These are phyloP conservation scores for Conger conger DNA, from an alignment of 2,113 vertebrate species.

Conservation along the genomic window DNA sequence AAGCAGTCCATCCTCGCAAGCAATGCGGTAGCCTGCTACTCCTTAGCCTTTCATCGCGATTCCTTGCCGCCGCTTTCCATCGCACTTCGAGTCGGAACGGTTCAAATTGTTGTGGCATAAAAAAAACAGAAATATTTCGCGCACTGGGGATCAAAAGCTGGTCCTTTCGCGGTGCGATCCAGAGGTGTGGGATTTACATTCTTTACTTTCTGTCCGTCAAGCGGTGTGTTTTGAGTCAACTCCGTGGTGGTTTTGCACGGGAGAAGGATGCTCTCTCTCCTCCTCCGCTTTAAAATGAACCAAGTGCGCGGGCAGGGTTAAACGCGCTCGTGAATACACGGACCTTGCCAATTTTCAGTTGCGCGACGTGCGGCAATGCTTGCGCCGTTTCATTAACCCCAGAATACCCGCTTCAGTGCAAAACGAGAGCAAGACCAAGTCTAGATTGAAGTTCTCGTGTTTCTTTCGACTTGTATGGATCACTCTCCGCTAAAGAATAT, in stretches of 20 bases:
- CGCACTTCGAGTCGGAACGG: background rate
- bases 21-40: conserved; percentile 60
- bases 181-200: background rate
- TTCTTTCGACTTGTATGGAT: background rate
- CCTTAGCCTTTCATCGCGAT: conserved; percentile 56
- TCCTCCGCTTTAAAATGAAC: conserved; percentile 13
- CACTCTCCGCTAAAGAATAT: background rate
- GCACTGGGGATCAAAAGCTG: background rate
- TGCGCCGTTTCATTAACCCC: conserved; percentile 61
- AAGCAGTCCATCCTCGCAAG: conserved; percentile 78
- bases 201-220: background rate
- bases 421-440: background rate
- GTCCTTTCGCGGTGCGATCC: background rate
- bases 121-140: conserved; percentile 14
- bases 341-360: conserved; percentile 8
- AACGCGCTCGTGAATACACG: conserved; percentile 6
- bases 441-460: background rate
- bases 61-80: conserved; percentile 19
- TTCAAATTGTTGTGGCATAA: conserved; percentile 11
- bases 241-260: background rate
- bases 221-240: background rate
- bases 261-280: conserved; percentile 24
- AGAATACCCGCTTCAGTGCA: background rate
- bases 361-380: conserved; percentile 5
- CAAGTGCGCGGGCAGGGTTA: conserved; percentile 18